Base-by-base conservation (phyloP, 1,140 invertebrate genomes). In the Hypothenemus hampei region DNA sequence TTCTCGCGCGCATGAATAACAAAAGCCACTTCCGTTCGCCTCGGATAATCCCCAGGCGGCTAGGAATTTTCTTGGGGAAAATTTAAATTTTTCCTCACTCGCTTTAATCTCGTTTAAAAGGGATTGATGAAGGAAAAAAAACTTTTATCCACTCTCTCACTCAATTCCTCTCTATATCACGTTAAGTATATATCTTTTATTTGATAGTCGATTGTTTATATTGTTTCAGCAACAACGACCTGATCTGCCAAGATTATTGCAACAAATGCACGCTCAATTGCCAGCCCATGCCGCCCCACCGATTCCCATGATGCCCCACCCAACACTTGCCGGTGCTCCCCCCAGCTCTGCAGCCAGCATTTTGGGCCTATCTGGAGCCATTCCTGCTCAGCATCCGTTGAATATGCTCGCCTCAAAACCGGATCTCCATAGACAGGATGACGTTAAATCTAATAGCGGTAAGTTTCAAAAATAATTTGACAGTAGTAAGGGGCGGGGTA, bases 201-300 rank as follows among this genome's bases (percentile, higher is more conserved):
- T n/a, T n/a, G n/a, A n/a, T n/a, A n/a, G n/a, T 39, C 16, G 16
- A 15, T 39, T 39, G 36, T 3, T 13, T 18, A 15, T 46, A 19
- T 36, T 36, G 13, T 78, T 80, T 22, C 76, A 88, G 84, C 85
- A 86, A 82, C 85, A 87, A 71, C 78, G 86, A 66, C 83, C 85
- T 23, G 86, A 88, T 68, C 69, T 88, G 43, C 86, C 85, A 1
- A 77, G 86, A 69, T 65, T 88, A 60, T 70, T 88, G 69, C 89
- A 92, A 73, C 90, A 93, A 75, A 92, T 94, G 89, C 91, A 94
- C 66, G 89, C 91, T 5, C 84, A 91, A 67, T 88, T 93, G 56
- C 89, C 89, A 16, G 74, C 76, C 1, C 84, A 86, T 60, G 83
- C 86, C 3, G 78, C 78, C 5, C 89, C 91, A 65, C 77, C 85